Base-by-base conservation (phyloP, 2,888 invertebrate genomes). In the Saturnia pavonia region DNA sequence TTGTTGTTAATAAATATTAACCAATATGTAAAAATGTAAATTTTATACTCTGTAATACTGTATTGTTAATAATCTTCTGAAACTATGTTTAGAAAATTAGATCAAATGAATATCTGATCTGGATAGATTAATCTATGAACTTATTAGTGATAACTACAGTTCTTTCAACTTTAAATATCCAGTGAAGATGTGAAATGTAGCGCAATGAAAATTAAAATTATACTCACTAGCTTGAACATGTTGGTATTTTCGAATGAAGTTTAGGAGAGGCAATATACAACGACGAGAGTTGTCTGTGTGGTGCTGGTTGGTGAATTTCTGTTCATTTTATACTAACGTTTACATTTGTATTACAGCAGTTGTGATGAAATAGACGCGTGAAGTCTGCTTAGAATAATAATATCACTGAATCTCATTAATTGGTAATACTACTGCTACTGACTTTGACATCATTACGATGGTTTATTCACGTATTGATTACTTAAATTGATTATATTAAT, bases 221-320 rank as follows among this genome's bases (percentile, higher is more conserved):
- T 70, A 88, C 93, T 93, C 73, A 94, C 94, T 84, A 92, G 85
- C 80, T 94, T 94, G 84, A 88, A 91, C 92, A 91, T 91, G 85
- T 73, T 70, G 60, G 40, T 27, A 70, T 74, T 73, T 75, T 73
- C 73, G 60, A 27, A 72, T 65, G 54, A 68, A 72, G 68, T 73
- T 70, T 25, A 57, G 67, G 71, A 70, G 69, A 74, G 72, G 72
- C 72, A 45, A 65, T 66, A 65, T 69, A 71, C 72, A 67, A 69
- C 75, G 70, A 74, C 68, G 69, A 73, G 69, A 73, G 70, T 70
- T 74, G 70, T 67, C 48, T 63, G 70, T 74, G 74, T 78, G 78
- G 74, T 78, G 73, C 69, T 71, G 73, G 73, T 69, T 73, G 63
- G 74, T 71, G 22, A 48, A 54, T 34, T 69, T 51, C 69, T 51